Base-by-base conservation (phyloP, 2,113 vertebrate genomes). In the Epinephelus moara region DNA sequence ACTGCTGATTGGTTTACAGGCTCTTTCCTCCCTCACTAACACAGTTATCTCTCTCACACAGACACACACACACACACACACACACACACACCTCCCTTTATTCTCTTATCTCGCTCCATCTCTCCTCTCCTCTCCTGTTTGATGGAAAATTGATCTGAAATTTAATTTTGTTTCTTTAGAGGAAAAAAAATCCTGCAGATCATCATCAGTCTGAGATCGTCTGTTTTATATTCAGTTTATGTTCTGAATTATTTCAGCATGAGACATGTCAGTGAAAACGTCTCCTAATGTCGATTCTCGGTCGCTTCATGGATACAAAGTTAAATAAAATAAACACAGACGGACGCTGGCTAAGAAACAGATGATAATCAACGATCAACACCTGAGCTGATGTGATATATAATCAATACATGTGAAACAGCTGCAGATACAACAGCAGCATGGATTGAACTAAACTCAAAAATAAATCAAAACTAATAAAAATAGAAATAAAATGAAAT, bases 111-210 rank as follows among this genome's bases (percentile, higher is more conserved):
- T 89, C 42, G 12, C 2, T 49, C 23, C 73, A 81, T 84, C 81
- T 80, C 25, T 6, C 59, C 56, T 21, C 49, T 11, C 56, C 45
- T 6, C 66, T 59, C 33, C 18, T 52, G 33, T 75, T 53, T 67
- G 62, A 71, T 85, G 71, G 47, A 74, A 82, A 80, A 86, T 55
- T 80, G 49, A 85, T 78, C 3, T 84, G 70, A 89, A 89, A 87
- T 81, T 53, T 79, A 18, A 77, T 86, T 89, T 79, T 19, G 47
- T 37, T 1, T 73, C 14, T 19, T 42, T 4, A 10, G 69, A 4
- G 5, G 30, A 5, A 56, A n/a, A 45, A 42, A 12, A 30, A 56
- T 8, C 12, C 21, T 30, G 13, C n/a, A 53, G 45, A 25, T 17
- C 6, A 4, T 60, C 17, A 49, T 8, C 3, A 23, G 13, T 6